Percentiles rank a stretch among this genome's conserved stretches.
phyloP scores from a whole-genome alignment of 2,113 vertebrate species.

The Coryphaenoides rupestris region DNA sequence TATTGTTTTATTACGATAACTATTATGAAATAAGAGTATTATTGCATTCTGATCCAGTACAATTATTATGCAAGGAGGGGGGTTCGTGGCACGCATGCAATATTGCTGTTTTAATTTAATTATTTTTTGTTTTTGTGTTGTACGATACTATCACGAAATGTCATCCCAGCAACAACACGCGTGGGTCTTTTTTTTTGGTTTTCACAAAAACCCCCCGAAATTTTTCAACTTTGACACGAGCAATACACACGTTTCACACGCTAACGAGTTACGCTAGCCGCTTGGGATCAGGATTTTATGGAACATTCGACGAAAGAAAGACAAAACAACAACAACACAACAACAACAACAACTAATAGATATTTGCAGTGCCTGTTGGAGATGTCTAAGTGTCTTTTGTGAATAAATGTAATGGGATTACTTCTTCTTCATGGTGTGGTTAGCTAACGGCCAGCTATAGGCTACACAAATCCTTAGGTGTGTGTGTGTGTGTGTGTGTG shows the following conservation, averaged over 20 bases:
- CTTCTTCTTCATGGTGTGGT: conserved; percentile 91
- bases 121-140: conserved; percentile 9
- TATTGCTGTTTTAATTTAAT: conserved; percentile 81
- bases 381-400: too few species aligned
- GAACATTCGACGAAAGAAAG: conserved; percentile 94
- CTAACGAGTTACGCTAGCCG: conserved; percentile 77
- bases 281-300: conserved; percentile 92
- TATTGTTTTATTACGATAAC: too few species aligned
- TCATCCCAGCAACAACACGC: conserved; percentile 74
- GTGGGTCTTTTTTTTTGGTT: conserved; percentile 51
- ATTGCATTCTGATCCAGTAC: conserved; percentile 27
- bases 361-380: conserved; percentile 98
- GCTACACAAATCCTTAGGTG: too few species aligned
- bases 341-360: conserved; percentile 15
- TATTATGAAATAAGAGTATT: conserved; percentile 41
- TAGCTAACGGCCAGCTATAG: conserved; percentile 73
- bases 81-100: conserved; percentile 85
- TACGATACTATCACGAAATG: conserved; percentile 75
- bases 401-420: conserved; percentile 96
- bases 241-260: conserved; percentile 68
- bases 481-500: conserved; percentile 19
- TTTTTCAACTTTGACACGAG: conserved; percentile 83
- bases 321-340: conserved; percentile 59
- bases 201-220: conserved; percentile 40
- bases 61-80: conserved; percentile 71